Percentiles rank a stretch among this genome's conserved stretches.
Evolutionary conservation across 2,888 invertebrate species (phyloP).

Genomic region (Tiphia femorata): DNA sequence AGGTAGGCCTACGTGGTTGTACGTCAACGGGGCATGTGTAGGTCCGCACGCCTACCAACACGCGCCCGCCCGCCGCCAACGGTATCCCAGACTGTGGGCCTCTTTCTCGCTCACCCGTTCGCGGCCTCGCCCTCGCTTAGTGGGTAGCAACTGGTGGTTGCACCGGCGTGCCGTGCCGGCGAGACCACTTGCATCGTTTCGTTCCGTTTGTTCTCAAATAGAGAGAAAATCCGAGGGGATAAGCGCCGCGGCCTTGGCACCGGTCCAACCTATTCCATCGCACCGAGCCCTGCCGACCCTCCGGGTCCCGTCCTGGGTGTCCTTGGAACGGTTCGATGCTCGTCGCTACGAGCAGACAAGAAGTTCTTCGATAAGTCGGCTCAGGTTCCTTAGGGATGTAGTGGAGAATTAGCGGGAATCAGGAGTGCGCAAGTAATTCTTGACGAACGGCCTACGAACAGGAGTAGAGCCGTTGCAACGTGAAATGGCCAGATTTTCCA

Average conservation of each 20-base stretch:
- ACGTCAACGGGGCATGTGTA: too few relatives aligned
- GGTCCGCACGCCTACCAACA: constrained; percentile 7
- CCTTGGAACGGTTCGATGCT: background rate
- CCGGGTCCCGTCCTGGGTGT: background rate
- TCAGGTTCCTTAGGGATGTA: too few relatives aligned
- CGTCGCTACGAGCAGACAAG: too few relatives aligned
- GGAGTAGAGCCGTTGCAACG: too few relatives aligned
- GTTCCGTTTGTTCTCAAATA: constrained; percentile 67
- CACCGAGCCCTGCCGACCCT: background rate
- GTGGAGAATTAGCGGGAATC: too few relatives aligned
- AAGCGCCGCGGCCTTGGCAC: constrained; percentile 61
- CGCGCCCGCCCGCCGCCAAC: constrained; percentile 8
- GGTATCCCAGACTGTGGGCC: constrained; percentile 7
- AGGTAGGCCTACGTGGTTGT: constrained; percentile 60
- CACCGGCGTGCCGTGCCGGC: constrained; percentile 59
- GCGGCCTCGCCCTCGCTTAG: constrained; percentile 25
- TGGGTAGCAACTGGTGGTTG: constrained; percentile 70
- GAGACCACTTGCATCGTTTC: constrained; percentile 63
- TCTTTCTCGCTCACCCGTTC: constrained; percentile 18
- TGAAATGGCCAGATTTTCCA: too few relatives aligned
- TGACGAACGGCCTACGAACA: too few relatives aligned
- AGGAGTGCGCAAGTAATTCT: too few relatives aligned
- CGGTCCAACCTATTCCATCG: constrained; percentile 50
- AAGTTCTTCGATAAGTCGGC: too few relatives aligned
- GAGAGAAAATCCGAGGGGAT: constrained; percentile 64